Evolutionary conservation across 2,797 vertebrate species (phyloP).

Genomic region (Luscinia megarhynchos): DNA sequence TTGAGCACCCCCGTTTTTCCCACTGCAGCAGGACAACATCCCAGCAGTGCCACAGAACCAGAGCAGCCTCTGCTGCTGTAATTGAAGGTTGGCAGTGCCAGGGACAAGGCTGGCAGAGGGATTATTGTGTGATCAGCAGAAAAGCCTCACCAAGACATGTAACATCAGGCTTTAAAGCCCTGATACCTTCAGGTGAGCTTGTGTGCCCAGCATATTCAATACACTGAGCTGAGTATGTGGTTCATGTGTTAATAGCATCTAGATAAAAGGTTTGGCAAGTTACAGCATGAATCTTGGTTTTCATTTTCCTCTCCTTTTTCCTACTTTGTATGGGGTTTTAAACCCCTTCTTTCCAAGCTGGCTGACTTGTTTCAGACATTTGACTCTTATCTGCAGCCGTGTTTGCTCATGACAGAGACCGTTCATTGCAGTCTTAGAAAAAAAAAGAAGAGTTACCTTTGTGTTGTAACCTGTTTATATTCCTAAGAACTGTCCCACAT

Average conservation of each 20-base stretch:
- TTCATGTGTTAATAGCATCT: background rate
- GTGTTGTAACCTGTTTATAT: background rate
- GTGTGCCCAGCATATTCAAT: background rate
- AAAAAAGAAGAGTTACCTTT: background rate
- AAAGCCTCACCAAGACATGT: background rate
- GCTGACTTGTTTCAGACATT: background rate
- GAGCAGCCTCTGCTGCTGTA: background rate
- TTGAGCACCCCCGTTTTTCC: background rate
- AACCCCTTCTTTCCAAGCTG: background rate
- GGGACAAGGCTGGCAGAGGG: background rate
- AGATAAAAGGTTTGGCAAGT: background rate
- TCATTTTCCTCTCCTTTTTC: background rate
- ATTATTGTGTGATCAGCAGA: background rate
- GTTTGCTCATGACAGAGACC: background rate
- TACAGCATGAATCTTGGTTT: background rate
- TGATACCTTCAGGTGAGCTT: background rate
- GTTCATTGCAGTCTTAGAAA: background rate
- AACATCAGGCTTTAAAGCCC: background rate
- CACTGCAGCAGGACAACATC: background rate
- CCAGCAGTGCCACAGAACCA: background rate
- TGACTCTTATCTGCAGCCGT: background rate
- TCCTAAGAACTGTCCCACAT: background rate
- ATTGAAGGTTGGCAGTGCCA: background rate
- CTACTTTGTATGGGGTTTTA: background rate
- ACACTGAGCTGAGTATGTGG: background rate